phyloP scores from a whole-genome alignment of 2,888 invertebrate genomes.

The Eilema sororculum region DNA sequence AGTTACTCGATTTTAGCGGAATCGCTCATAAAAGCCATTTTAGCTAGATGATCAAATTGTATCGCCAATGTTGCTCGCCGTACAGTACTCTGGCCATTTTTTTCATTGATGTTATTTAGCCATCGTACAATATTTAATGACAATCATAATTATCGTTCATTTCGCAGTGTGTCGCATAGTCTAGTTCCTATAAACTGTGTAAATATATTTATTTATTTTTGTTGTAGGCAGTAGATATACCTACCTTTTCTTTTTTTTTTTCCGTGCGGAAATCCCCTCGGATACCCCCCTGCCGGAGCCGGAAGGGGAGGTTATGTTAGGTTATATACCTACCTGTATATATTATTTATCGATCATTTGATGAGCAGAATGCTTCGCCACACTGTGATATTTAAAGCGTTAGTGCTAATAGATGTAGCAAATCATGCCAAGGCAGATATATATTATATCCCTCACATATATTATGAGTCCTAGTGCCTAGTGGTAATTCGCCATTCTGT shows the following conservation, averaged over 20 bases:
- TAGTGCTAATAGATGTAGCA: not conserved
- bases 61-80: too few species aligned
- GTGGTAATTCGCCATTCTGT: not conserved
- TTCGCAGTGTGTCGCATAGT: not conserved
- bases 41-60: too few species aligned
- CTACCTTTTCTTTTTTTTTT: too few species aligned
- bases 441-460: not conserved
- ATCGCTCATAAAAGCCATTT: too few species aligned
- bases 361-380: not conserved
- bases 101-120: not conserved
- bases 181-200: not conserved
- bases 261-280: too few species aligned
- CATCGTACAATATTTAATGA: not conserved
- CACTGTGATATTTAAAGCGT: not conserved
- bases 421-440: not conserved
- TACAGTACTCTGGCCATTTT: too few species aligned
- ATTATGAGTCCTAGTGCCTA: not conserved
- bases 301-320: too few species aligned
- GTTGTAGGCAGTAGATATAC: not conserved
- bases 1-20: too few species aligned
- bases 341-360: not conserved
- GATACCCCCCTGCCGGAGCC: too few species aligned
- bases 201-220: constrained; percentile 1
- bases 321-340: not conserved
- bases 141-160: not conserved